These are phyloP conservation scores for Machimus atricapillus DNA, from an alignment of 2,888 invertebrate genomes.

Conservation along the genomic window DNA sequence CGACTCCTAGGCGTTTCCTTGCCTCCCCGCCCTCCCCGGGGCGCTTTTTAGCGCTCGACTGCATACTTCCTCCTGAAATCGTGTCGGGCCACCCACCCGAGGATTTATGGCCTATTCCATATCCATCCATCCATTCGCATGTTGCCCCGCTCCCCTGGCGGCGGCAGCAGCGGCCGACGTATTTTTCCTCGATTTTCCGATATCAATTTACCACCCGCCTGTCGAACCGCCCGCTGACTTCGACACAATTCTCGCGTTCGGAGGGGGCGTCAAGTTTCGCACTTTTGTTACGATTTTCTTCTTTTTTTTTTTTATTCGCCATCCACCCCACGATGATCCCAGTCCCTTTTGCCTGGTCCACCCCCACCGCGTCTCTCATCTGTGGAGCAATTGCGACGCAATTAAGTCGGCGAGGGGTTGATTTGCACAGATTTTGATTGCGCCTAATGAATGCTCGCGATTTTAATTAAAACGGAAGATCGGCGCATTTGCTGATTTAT, in stretches of 20 bases:
- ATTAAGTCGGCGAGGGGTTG: constrained; percentile 30
- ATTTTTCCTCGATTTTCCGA: constrained; percentile 30
- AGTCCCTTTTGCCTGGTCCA: neutral
- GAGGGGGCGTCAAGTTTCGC: constrained; percentile 24
- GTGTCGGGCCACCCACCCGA: neutral
- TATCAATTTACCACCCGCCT: constrained; percentile 46
- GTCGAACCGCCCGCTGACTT: constrained; percentile 39
- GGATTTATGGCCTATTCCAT: constrained; percentile 20
- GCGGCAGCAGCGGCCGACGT: neutral
- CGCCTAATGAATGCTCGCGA: constrained; percentile 34
- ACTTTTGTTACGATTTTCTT: constrained; percentile 33
- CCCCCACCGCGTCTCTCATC: neutral
- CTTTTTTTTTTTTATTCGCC: neutral
- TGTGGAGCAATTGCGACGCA: constrained; percentile 18
- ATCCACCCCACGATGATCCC: neutral
- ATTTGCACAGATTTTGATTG: constrained; percentile 38
- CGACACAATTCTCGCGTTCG: constrained; percentile 31
- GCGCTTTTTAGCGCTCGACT: constrained; percentile 13
- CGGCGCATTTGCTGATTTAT: neutral
- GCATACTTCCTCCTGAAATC: constrained; percentile 18
- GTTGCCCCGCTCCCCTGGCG: neutral
- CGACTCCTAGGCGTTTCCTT: neutral
- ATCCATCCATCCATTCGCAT: constrained; percentile 19
- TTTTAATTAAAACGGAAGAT: constrained; percentile 32
- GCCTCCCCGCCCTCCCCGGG: neutral